phyloP scores from a whole-genome alignment of 2,888 invertebrate genomes.

The Xylota segnis region DNA sequence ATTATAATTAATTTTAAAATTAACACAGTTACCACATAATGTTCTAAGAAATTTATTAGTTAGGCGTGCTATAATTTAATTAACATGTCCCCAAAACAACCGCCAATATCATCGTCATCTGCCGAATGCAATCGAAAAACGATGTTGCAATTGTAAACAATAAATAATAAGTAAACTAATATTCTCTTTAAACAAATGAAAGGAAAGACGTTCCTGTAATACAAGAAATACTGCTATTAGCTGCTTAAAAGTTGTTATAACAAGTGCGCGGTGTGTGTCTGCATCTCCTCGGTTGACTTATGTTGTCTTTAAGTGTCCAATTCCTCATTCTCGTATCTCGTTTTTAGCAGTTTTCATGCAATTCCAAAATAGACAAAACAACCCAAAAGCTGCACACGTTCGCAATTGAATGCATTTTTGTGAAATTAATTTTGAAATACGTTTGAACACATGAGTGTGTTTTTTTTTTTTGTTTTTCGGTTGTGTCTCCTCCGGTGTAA shows the following conservation, averaged over 20 bases:
- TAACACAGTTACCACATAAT: neutral
- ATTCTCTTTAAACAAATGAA: neutral
- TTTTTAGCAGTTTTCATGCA: slow-evolving; percentile 12
- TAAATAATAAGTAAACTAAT: neutral
- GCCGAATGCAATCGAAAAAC: neutral
- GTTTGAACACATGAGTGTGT: slow-evolving; percentile 10
- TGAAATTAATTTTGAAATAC: slow-evolving; percentile 23
- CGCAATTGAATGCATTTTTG: slow-evolving; percentile 17
- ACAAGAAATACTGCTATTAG: slow-evolving; percentile 32
- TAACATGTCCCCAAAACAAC: neutral
- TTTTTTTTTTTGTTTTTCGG: neutral
- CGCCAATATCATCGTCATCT: neutral
- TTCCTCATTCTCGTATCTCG: slow-evolving; percentile 65
- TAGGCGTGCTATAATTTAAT: slow-evolving; percentile 4
- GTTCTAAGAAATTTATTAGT: slow-evolving; percentile 1
- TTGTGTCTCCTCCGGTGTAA: neutral
- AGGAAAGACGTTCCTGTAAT: slow-evolving; percentile 20
- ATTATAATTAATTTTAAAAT: slow-evolving; percentile 15
- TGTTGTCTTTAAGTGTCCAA: slow-evolving; percentile 57
- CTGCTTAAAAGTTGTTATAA: neutral
- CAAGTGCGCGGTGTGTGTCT: neutral
- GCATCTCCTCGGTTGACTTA: slow-evolving; percentile 40
- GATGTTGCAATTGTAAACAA: neutral
- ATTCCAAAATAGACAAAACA: slow-evolving; percentile 4
- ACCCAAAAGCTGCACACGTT: neutral